phyloP scores from a whole-genome alignment of 2,888 invertebrate species.

The Serrognathus titanus region DNA sequence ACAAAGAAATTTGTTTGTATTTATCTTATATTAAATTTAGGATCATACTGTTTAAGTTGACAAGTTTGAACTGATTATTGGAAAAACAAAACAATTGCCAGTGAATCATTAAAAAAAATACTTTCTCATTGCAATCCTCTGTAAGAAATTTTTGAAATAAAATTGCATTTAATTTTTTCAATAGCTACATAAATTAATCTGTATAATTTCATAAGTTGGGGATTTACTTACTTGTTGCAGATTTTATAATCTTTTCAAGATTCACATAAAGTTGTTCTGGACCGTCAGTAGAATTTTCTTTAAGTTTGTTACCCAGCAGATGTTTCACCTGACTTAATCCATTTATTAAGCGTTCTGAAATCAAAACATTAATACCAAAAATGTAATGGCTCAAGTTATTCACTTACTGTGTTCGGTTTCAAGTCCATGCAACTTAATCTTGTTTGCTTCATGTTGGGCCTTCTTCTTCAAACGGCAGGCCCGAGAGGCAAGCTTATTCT shows the following conservation, averaged over 20 bases:
- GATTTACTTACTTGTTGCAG: conserved; percentile 65
- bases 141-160: too few species aligned
- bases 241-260: conserved; percentile 66
- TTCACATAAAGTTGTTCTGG: conserved; percentile 65
- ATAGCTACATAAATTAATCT: too few species aligned
- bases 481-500: conserved; percentile 94
- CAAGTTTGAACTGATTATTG: too few species aligned
- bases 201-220: too few species aligned
- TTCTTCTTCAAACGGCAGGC: conserved; percentile 97
- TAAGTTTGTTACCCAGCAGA: conserved; percentile 64
- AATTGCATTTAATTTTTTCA: too few species aligned
- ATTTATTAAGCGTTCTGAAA: conserved; percentile 72
- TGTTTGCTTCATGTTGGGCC: conserved; percentile 98
- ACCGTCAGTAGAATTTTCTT: conserved; percentile 55
- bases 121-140: too few species aligned
- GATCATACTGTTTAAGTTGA: too few species aligned
- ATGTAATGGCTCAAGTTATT: not conserved
- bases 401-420: conserved; percentile 91
- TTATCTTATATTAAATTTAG: too few species aligned
- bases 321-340: conserved; percentile 77
- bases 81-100: too few species aligned
- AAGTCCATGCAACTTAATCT: conserved; percentile 89
- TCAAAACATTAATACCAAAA: conserved; percentile 7
- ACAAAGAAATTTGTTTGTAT: too few species aligned
- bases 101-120: too few species aligned